Evolutionary conservation across 2,113 vertebrate species (phyloP).

Genomic region (Channa argus): DNA sequence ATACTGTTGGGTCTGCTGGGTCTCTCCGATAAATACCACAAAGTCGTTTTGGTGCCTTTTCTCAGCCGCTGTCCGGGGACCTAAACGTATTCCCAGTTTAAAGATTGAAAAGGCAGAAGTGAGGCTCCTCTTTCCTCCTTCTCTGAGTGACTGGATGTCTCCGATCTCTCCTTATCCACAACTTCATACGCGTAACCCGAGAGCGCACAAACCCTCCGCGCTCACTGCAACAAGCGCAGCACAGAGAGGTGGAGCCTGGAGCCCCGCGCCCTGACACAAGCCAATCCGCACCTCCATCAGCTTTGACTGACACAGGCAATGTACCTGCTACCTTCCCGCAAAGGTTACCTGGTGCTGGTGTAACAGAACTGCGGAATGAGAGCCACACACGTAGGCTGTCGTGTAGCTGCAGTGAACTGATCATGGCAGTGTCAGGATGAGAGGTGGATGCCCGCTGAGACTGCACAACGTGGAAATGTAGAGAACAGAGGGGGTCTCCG

Average conservation of each 20-base stretch:
- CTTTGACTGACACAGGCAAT: constrained; percentile 53
- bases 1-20: constrained; percentile 89
- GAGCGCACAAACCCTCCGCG: constrained; percentile 63
- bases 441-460: constrained; percentile 18
- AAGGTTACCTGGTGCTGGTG: constrained; percentile 35
- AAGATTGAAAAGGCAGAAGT: constrained; percentile 3
- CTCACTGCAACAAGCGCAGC: constrained; percentile 73
- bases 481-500: background rate
- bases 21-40: constrained; percentile 69
- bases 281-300: constrained; percentile 63
- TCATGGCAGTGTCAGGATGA: constrained; percentile 9
- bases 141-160: constrained; percentile 19
- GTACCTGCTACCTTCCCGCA: constrained; percentile 37
- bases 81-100: constrained; percentile 20
- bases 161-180: constrained; percentile 48
- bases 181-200: constrained; percentile 70
- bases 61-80: constrained; percentile 15
- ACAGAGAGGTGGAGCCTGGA: constrained; percentile 70
- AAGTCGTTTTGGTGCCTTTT: constrained; percentile 47
- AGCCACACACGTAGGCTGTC: background rate
- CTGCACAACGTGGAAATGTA: constrained; percentile 22
- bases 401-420: constrained; percentile 32
- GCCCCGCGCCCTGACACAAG: constrained; percentile 18
- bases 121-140: constrained; percentile 20
- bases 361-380: background rate